Base-by-base conservation (phyloP, 2,888 invertebrate genomes). In the Argynnis bischoffii region DNA sequence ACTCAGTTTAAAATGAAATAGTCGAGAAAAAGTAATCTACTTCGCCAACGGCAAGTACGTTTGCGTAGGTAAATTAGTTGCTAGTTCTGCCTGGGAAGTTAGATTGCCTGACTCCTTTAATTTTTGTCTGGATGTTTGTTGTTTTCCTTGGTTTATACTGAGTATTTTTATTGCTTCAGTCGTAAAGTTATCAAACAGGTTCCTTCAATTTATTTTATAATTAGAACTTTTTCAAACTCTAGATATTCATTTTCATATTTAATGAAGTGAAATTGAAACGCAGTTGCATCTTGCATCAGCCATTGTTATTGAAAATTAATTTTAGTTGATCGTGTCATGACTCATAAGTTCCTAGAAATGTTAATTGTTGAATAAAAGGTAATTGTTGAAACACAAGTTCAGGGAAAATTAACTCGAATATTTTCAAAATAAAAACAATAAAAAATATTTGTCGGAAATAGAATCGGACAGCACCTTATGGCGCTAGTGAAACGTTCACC, bases 71-170 rank as follows among this genome's bases (percentile, higher is more conserved):
- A 81, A 81, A 81, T 81, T 80, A 80, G 80, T 80, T 80, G 77
- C 73, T 83, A 83, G 82, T 81, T 79, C 85, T 83, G 81, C 83
- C 84, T 81, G 82, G 76, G 80, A 86, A 89, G 85, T 88, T 89
- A 87, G 82, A 88, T 89, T 88, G 87, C 83, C 74, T 75, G 73
- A 75, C 77, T 80, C 75, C 77, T 81, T 82, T 83, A 79, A 81
- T 82, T 85, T 84, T 86, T 80, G 69, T 72, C 71, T 72, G 65
- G 69, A 72, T 65, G 63, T 53, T 69, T 65, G 65, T 59, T 61
- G 56, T 66, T 72, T 69, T 57, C 53, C 63, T 65, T 56, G 55
- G 51, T 59, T 63, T 72, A 69, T 67, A 15, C 15, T 61, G 35
- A 8, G 61, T 50, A 61, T 61, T 51, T 59, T 59, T 59, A 59